These are phyloP conservation scores for Xenops minutus DNA, from an alignment of 2,797 vertebrate genomes.

Conservation along the genomic window DNA sequence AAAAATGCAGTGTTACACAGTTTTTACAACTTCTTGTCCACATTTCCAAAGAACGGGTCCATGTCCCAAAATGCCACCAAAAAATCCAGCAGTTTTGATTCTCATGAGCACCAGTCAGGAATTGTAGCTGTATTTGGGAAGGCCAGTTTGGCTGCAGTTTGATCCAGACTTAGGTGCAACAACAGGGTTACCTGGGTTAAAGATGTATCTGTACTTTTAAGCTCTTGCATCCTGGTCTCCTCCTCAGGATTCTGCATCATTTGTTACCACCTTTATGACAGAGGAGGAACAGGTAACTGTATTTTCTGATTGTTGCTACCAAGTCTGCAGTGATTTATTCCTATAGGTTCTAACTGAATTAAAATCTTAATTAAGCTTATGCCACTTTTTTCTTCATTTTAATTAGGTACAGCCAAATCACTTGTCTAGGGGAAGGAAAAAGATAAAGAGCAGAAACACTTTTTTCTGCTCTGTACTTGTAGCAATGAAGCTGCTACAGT, in stretches of 20 bases:
- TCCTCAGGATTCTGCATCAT: not conserved
- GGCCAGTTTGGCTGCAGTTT: not conserved
- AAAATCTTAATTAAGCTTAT: slow-evolving; percentile 61
- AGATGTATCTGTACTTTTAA: not conserved
- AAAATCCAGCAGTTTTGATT: not conserved
- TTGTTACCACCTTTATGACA: not conserved
- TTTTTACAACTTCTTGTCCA: not conserved
- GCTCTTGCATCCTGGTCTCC: not conserved
- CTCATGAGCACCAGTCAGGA: not conserved
- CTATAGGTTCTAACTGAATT: slow-evolving; percentile 17
- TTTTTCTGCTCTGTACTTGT: not conserved
- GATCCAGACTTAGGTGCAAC: not conserved
- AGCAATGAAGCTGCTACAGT: not conserved
- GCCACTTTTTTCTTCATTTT: slow-evolving; percentile 17
- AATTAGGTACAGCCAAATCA: slow-evolving; percentile 24
- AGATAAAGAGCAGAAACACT: not conserved
- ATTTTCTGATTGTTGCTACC: slow-evolving; percentile 44
- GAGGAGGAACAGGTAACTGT: not conserved
- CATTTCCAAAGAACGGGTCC: rapidly evolving
- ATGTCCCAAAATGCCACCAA: not conserved
- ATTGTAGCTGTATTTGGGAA: not conserved
- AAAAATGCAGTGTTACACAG: not conserved
- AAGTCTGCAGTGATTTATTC: slow-evolving; percentile 45
- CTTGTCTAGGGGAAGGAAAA: not conserved
- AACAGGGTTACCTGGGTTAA: not conserved